phyloP scores from a whole-genome alignment of 1,140 invertebrate genomes.

The Steinernema feltiae region DNA sequence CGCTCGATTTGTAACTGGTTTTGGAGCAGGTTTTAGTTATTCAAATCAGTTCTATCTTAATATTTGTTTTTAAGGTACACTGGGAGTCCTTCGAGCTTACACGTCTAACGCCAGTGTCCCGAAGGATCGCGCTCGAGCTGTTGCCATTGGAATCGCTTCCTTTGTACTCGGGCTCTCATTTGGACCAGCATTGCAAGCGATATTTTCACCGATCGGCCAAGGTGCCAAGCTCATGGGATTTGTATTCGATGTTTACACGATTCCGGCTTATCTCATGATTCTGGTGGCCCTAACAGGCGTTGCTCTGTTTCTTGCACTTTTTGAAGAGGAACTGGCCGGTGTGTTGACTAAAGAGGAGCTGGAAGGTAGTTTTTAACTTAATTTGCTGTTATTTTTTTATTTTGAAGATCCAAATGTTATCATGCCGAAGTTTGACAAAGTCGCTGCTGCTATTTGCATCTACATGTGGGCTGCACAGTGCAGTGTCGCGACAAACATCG shows the following conservation, averaged over 20 bases:
- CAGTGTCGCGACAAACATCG: conserved; percentile 22
- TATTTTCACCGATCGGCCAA: not conserved
- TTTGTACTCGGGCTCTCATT: conserved; percentile 20
- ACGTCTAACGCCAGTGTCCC: conserved; percentile 6
- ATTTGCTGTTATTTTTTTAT: not conserved
- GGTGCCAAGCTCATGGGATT: not conserved
- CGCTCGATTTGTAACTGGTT: conserved; percentile 21
- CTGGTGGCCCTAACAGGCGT: conserved; percentile 15
- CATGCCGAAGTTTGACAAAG: conserved; percentile 18
- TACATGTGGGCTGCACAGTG: conserved; percentile 24
- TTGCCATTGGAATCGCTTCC: conserved; percentile 19
- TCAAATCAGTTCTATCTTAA: not conserved
- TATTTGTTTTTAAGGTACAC: not conserved
- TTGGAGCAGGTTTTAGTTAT: conserved; percentile 15
- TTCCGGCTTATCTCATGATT: conserved; percentile 16
- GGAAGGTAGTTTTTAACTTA: not conserved
- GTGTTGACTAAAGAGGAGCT: conserved; percentile 20
- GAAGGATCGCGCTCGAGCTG: conserved; percentile 22
- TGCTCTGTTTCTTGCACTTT: conserved; percentile 18
- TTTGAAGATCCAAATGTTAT: conserved; percentile 18
- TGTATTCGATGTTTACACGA: conserved; percentile 22
- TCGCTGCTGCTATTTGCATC: conserved; percentile 24
- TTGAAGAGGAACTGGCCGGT: conserved; percentile 22
- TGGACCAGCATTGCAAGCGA: conserved; percentile 21
- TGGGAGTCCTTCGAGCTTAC: conserved; percentile 22